These are phyloP conservation scores for Brachyhypopomus occidentalis DNA, from an alignment of 2,113 vertebrate species.

Conservation along the genomic window DNA sequence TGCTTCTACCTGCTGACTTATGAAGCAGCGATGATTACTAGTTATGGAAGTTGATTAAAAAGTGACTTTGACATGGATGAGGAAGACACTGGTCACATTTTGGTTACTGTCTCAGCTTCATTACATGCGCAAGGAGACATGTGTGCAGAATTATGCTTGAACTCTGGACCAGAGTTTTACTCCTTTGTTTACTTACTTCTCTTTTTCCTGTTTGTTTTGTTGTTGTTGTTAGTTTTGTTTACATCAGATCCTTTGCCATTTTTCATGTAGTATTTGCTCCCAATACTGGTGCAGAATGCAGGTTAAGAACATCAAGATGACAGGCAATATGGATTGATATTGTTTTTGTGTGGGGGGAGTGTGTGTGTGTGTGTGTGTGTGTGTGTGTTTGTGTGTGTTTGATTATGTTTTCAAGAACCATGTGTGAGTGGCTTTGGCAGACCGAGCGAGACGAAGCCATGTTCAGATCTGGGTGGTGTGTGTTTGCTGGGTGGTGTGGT, in stretches of 20 bases:
- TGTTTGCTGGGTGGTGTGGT: neutral
- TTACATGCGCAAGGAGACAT: neutral
- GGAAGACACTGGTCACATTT: slow-evolving; percentile 5
- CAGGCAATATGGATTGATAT: neutral
- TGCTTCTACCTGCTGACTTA: slow-evolving; percentile 48
- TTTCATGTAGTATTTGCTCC: neutral
- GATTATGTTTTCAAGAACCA: slow-evolving; percentile 7
- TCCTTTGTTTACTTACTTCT: neutral
- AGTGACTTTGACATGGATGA: slow-evolving; percentile 4
- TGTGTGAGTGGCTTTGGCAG: slow-evolving; percentile 20
- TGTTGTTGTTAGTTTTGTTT: neutral
- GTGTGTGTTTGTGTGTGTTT: neutral
- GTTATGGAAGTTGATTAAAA: slow-evolving; percentile 1
- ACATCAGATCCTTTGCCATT: neutral
- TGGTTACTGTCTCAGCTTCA: slow-evolving; percentile 11
- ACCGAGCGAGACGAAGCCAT: slow-evolving; percentile 5
- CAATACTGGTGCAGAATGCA: slow-evolving; percentile 1
- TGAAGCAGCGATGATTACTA: slow-evolving; percentile 22
- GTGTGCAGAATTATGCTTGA: neutral
- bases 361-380: neutral
- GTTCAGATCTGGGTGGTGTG: slow-evolving; percentile 1
- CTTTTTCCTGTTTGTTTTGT: neutral
- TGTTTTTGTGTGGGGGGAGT: too few species aligned
- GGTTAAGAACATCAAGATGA: slow-evolving; percentile 5
- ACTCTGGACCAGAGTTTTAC: neutral